Base-by-base conservation (phyloP, 2,888 invertebrate genomes). In the Argyra leucocephala region DNA sequence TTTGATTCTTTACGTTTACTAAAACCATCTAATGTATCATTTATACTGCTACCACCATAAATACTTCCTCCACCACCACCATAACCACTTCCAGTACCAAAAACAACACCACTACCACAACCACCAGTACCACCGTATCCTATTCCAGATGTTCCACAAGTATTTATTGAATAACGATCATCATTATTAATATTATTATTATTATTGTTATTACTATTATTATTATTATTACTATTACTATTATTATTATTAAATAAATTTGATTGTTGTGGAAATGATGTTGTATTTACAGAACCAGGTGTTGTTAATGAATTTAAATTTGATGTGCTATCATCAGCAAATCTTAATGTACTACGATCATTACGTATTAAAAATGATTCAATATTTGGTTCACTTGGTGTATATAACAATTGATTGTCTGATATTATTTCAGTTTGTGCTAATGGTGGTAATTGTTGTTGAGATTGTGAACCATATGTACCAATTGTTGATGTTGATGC, bases 1-100 rank as follows among this genome's bases (percentile, higher is more conserved):
- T 72, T 74, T 9, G 77, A 77, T 63, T 71, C 74, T 68, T 75
- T 75, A 57, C 77, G 76, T 48, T 48, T 48, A 48, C 48, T 18
- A n/a, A 18, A 48, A 3, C 48, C 48, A 48, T 48, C 48, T 7
- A 48, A 48, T 2, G 48, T 48, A 48, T 48, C 48, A 48, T 18
- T 48, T 2, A 2, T 2, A 48, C 48, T 18, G 1, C 37, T 3
- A 37, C 6, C 12, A 15, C 15, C n/a, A 18, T 2, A 2, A 18
- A 15, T 18, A 48, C 48, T 18, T 12, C 12, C 18, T 18, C 48
- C 18, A 48, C 48, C 48, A 48, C 9, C 9, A 48, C 12, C 48
- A 15, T 2, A 5, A 48, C 48, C 48, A 48, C 48, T 48, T 3
- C 48, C 48, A 5, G 18, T 18, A 48, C 48, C 15, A 18, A 15